These are phyloP conservation scores for Calameuta filiformis DNA, from an alignment of 2,888 invertebrate genomes.

Conservation along the genomic window DNA sequence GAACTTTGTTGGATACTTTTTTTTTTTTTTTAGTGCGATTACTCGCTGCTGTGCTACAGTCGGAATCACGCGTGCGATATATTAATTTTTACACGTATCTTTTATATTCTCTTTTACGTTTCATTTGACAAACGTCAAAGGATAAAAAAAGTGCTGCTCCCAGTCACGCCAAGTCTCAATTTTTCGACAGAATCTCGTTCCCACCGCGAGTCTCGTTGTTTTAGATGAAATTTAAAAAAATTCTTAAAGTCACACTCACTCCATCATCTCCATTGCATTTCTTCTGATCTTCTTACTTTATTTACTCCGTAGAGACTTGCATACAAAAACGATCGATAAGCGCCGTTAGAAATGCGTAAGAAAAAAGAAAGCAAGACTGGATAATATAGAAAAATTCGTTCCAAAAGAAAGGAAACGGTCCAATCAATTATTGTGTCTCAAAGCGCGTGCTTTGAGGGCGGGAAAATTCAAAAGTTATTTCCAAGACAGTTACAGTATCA, in stretches of 20 bases:
- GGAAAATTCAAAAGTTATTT: not conserved
- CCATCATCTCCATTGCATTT: not conserved
- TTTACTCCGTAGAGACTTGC: not conserved
- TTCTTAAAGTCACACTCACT: not conserved
- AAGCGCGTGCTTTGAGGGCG: not conserved
- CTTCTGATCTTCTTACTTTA: not conserved
- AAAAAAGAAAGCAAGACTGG: not conserved
- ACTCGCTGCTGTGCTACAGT: not conserved
- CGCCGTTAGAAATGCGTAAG: not conserved
- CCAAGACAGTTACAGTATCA: not conserved
- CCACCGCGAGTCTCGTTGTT: not conserved
- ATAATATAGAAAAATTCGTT: not conserved
- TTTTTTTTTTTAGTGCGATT: not conserved
- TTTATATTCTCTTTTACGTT: not conserved
- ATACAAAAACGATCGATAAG: not conserved
- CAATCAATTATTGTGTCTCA: not conserved
- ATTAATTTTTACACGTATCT: not conserved
- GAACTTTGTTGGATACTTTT: not conserved
- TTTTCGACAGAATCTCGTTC: not conserved
- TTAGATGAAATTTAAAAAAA: not conserved
- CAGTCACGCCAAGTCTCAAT: too few species aligned
- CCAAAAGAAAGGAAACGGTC: not conserved
- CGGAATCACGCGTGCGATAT: not conserved
- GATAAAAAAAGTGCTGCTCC: too few species aligned
- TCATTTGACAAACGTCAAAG: not conserved